Evolutionary conservation across 2,113 vertebrate genomes (phyloP), one percentile per base, ranked within the genome.

Genomic region (Pomatostomus ruficeps): DNA sequence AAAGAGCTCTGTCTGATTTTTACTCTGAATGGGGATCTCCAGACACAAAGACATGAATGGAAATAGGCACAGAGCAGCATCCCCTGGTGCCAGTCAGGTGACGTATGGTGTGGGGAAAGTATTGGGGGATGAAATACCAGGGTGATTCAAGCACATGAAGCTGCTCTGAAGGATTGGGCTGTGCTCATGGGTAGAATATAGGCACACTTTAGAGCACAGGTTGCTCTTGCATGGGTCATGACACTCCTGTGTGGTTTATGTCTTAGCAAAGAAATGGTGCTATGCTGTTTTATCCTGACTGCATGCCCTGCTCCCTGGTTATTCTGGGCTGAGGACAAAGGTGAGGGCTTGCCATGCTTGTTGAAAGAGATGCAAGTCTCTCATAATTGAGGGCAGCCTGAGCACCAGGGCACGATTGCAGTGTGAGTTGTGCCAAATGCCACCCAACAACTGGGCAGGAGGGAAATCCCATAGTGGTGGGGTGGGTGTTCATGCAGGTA

Each of bases 71-170:
- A 35, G 20, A 54, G 15, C 17, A 61, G 29, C 48, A 67, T 72
- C 11, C 12, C 23, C 25, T 0, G 0, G 10, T 42, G 51, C n/a
- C 33, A 65, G 7, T 23, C 1, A 1, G 54, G 59, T 42, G 29
- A 76, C 26, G 11, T 49, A 2, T 15, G 20, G 23, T 14, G 3
- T 40, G 29, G 31, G n/a, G 67, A 45, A 43, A 19, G 33, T 5
- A 21, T 0, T 20, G 26, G 35, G 54, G 23, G 28, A 36, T 35
- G 17, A 52, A 88, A 72, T 31, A 20, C 10, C 13, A 16, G 52
- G 24, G 10, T 20, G 12, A 66, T 31, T 77, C 26, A 77, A 52
- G 18, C n/a, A 62, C 3, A 0, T 20, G 22, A 79, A 82, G 23
- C 9, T 76, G 22, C 42, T 66, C 55, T 78, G 68, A 70, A 91